Evolutionary conservation across 2,888 invertebrate genomes (phyloP).

Genomic region (Pandemis cinnamomeana): DNA sequence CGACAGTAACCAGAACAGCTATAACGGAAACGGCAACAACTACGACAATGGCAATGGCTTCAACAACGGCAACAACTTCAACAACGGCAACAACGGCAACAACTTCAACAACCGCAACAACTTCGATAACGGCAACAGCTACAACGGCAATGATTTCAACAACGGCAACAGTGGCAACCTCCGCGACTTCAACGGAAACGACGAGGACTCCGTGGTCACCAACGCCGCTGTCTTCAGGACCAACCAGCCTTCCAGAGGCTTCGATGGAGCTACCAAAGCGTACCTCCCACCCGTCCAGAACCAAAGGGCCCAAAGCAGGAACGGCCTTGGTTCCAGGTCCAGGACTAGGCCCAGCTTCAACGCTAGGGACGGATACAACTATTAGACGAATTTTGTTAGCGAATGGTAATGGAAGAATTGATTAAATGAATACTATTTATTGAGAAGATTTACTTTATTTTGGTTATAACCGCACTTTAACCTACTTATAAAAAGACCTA

Average conservation of each 20-base stretch:
- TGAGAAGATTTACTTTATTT: neutral
- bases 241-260: slow-evolving; percentile 33
- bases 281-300: slow-evolving; percentile 62
- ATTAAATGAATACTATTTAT: slow-evolving; percentile 39
- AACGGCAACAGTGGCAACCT: slow-evolving; percentile 27
- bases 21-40: slow-evolving; percentile 47
- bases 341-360: slow-evolving; percentile 54
- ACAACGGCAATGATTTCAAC: slow-evolving; percentile 34
- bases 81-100: slow-evolving; percentile 36
- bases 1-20: slow-evolving; percentile 42
- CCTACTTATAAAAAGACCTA: too few species aligned
- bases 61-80: slow-evolving; percentile 35
- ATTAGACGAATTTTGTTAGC: slow-evolving; percentile 47
- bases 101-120: slow-evolving; percentile 44
- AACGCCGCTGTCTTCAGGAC: slow-evolving; percentile 55
- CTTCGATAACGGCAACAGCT: slow-evolving; percentile 45
- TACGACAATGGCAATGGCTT: slow-evolving; percentile 12
- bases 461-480: neutral
- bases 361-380: slow-evolving; percentile 61
- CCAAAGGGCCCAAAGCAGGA: slow-evolving; percentile 43
- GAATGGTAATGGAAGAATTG: slow-evolving; percentile 20
- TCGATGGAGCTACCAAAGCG: slow-evolving; percentile 52
- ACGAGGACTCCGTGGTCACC: slow-evolving; percentile 63
- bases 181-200: slow-evolving; percentile 48
- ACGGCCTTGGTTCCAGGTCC: slow-evolving; percentile 47